Conservation (phyloP, 30 jellyfish, hydroid and myxozoan genomes). For the Mastigias papua region DNA sequence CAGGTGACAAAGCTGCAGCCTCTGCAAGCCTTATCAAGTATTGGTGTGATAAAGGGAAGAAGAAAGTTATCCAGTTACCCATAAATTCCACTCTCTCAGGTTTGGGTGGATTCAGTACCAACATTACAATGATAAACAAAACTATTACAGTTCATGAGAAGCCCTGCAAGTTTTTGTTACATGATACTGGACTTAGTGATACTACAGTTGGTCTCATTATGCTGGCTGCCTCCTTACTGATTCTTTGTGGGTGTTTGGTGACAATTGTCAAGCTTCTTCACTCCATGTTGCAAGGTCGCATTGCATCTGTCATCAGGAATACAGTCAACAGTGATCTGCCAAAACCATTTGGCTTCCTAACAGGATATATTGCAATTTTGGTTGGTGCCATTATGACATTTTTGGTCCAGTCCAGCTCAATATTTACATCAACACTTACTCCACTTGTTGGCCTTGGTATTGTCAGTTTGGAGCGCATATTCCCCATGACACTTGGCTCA, state of each 20-base stretch:
- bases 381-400: slow-evolving; percentile 95
- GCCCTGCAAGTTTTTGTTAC: slow-evolving; percentile 78
- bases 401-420: slow-evolving; percentile 94
- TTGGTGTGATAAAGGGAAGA: slow-evolving; percentile 95
- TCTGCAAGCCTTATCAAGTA: slow-evolving; percentile 78
- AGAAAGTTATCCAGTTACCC: slow-evolving; percentile 33
- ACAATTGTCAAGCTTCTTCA: slow-evolving; percentile 84
- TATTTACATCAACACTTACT: slow-evolving; percentile 93
- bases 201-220: slow-evolving; percentile 84
- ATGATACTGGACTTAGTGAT: slow-evolving; percentile 93
- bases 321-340: slow-evolving; percentile 90
- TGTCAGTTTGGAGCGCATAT: slow-evolving; percentile 80
- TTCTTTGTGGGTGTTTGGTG: slow-evolving; percentile 84
- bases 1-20: slow-evolving; percentile 87
- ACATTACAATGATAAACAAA: slow-evolving; percentile 49
- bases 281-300: slow-evolving; percentile 88
- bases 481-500: slow-evolving; percentile 92
- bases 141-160: slow-evolving; percentile 52
- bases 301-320: slow-evolving; percentile 81
- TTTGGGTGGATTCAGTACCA: neutral
- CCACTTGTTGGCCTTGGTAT: slow-evolving; percentile 97
- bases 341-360: slow-evolving; percentile 87
- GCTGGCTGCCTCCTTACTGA: slow-evolving; percentile 76
- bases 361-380: slow-evolving; percentile 88
- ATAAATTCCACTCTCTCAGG: neutral